phyloP scores from a whole-genome alignment of 2,888 invertebrate species.

The Margaritifera margaritifera region DNA sequence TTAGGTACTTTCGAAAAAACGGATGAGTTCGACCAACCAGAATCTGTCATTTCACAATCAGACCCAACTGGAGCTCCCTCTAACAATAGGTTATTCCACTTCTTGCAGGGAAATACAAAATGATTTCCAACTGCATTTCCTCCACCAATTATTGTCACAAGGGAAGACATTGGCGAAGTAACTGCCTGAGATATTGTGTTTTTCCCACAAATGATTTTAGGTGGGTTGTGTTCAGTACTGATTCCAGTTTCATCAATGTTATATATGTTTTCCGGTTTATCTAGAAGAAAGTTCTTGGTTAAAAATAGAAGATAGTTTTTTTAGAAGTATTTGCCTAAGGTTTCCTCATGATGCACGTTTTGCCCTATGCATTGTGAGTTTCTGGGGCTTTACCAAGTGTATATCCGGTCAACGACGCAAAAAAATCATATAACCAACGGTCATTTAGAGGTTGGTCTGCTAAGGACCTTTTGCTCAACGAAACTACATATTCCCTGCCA shows the following conservation, averaged over 20 bases:
- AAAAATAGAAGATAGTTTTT: background rate
- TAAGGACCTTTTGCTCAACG: too few relatives aligned
- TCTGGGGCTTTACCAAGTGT: constrained; percentile 12
- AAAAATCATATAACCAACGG: constrained; percentile 9
- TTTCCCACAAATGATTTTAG: constrained; percentile 10
- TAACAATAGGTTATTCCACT: constrained; percentile 6
- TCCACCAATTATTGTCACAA: constrained; percentile 10
- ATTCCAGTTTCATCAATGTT: constrained; percentile 16
- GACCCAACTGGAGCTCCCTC: constrained; percentile 3
- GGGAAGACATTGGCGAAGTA: constrained; percentile 7
- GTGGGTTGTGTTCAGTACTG: background rate
- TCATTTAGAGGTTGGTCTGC: constrained; percentile 8
- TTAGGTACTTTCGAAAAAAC: constrained; percentile 16
- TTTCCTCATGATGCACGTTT: constrained; percentile 6
- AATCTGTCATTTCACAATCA: constrained; percentile 8
- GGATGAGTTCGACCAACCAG: constrained; percentile 19
- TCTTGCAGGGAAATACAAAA: constrained; percentile 15
- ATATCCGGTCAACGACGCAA: constrained; percentile 12
- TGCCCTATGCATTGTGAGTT: constrained; percentile 5
- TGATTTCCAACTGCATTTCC: constrained; percentile 10
- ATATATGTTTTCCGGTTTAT: constrained; percentile 6
- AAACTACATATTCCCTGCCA: constrained; percentile 13
- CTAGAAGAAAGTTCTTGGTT: background rate
- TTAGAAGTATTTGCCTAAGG: constrained; percentile 3
- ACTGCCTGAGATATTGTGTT: too few relatives aligned